These are phyloP conservation scores for Megathymus violae DNA, from an alignment of 1,140 invertebrate species.

Conservation along the genomic window DNA sequence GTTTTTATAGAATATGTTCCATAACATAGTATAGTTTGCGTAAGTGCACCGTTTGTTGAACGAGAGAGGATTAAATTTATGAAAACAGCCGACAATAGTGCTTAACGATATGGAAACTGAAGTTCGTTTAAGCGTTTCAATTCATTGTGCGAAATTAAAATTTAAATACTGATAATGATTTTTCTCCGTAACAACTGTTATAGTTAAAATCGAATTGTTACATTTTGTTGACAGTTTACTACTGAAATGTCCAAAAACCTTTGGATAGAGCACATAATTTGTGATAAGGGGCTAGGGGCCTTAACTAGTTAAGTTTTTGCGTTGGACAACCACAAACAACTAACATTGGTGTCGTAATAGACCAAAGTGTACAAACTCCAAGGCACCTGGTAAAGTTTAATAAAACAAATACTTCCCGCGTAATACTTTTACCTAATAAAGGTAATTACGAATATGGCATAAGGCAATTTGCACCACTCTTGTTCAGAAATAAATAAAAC, in stretches of 20 bases:
- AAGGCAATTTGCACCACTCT: conserved; percentile 5
- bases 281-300: too few relatives aligned
- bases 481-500: conserved; percentile 21
- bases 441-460: conserved; percentile 2
- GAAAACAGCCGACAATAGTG: conserved; percentile 16
- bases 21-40: background rate
- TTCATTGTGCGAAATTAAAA: background rate
- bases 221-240: too few relatives aligned
- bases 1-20: background rate
- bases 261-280: too few relatives aligned
- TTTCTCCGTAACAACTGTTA: background rate
- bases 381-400: too few relatives aligned
- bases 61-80: conserved; percentile 9
- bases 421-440: background rate
- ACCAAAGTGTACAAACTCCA: too few relatives aligned
- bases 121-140: conserved; percentile 4
- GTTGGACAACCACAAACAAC: too few relatives aligned
- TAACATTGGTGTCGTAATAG: too few relatives aligned
- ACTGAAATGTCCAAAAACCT: too few relatives aligned
- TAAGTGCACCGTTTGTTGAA: background rate
- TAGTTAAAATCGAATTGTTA: too few relatives aligned
- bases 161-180: background rate
- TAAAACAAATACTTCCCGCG: background rate
- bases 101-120: conserved; percentile 2
- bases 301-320: too few relatives aligned